Evolutionary conservation across 2,888 invertebrate genomes (phyloP).

Genomic region (Agrypnus murinus): DNA sequence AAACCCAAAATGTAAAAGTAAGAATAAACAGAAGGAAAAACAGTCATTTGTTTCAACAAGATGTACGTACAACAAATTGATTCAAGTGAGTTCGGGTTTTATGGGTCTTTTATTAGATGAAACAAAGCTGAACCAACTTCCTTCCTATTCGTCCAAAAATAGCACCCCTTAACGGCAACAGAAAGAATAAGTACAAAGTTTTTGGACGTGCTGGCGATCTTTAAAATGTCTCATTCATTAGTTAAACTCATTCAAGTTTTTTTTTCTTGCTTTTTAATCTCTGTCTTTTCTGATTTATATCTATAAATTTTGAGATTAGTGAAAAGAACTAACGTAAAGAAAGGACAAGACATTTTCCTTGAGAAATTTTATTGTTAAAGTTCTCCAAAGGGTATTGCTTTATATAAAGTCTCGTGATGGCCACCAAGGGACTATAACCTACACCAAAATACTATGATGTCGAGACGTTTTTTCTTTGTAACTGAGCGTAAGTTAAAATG

Average conservation of each 20-base stretch:
- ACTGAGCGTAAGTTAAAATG: no score
- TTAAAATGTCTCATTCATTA: constrained; percentile 11
- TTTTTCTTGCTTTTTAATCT: constrained; percentile 7
- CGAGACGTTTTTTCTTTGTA: no score
- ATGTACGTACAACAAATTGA: constrained; percentile 26
- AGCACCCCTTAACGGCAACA: background rate
- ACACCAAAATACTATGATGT: constrained; percentile 1
- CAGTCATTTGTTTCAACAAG: constrained; percentile 1
- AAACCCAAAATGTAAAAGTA: background rate
- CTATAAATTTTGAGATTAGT: constrained; percentile 2
- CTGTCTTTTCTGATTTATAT: background rate
- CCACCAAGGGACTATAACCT: constrained; percentile 11
- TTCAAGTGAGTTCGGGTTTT: constrained; percentile 29
- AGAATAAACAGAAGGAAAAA: background rate
- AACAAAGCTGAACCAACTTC: constrained; percentile 22
- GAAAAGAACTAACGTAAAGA: background rate
- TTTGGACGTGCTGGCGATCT: background rate
- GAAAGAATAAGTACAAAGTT: background rate
- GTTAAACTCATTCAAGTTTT: background rate
- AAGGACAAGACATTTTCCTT: background rate
- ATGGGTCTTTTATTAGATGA: constrained; percentile 23
- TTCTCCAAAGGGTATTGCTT: constrained; percentile 25
- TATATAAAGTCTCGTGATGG: constrained; percentile 12
- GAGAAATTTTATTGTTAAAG: constrained; percentile 18
- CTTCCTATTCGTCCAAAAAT: constrained; percentile 9